Evolutionary conservation across 23 tunicate species (phyloP), one percentile per base, ranked within the genome.

Genomic region (Diplosoma virens): DNA sequence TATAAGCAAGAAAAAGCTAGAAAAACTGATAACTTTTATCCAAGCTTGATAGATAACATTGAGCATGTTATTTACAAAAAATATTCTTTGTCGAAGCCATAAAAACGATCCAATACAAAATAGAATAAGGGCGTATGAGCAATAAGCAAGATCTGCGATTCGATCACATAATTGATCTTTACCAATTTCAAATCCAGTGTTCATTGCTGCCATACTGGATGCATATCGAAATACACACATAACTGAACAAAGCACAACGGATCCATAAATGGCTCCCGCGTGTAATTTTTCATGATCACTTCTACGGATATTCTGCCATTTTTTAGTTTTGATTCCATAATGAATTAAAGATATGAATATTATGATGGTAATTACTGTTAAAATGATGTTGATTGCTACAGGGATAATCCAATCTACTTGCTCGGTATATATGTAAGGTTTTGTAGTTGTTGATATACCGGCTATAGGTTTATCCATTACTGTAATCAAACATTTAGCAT

Each of bases 81-180:
- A 63, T 17, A 74, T 41, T 23, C 79, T 54, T 32, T 85, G 91
- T 24, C 91, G 79, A 26, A 78, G 27, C 91, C 91, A 85, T 18
- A 85, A 53, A 48, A 85, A 85, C n/a, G 70, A 41, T 32, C 45
- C 68, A 24, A 79, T 50, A 0, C 33, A 36, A 27, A 25, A 70
- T n/a, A 78, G 32, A 1, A 71, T 80, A 25, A 78, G 25, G 7
- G 37, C 60, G 54, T 85, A 85, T 5, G 59, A 25, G 4, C 56
- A 76, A 46, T 45, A 67, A 24, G 55, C 41, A 9, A 71, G 58
- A 37, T 85, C 91, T 75, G 75, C 71, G 29, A 79, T 59, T 5
- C 53, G 26, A 29, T 85, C 91, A 33, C 91, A 85, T 32, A 31
- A 29, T 32, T 41, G 24, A 29, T 68, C 64, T 30, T 54, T n/a